phyloP scores from a whole-genome alignment of 2,888 invertebrate species.

The Panzeria rudis region DNA sequence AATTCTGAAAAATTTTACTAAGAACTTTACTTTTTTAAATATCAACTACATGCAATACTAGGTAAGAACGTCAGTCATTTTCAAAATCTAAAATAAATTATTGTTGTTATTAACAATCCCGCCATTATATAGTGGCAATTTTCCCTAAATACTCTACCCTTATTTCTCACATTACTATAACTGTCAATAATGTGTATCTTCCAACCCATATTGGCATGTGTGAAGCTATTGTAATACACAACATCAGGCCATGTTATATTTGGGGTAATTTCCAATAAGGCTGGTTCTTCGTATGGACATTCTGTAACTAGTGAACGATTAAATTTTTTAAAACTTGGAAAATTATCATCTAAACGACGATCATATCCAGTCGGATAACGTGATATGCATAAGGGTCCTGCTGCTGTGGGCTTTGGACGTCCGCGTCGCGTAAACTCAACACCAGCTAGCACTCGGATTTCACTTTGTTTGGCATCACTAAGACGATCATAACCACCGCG shows the following conservation, averaged over 20 bases:
- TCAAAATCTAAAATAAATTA: constrained; percentile 44
- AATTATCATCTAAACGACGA: constrained; percentile 91
- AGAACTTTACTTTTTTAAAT: neutral
- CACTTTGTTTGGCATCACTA: constrained; percentile 88
- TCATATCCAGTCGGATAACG: constrained; percentile 88
- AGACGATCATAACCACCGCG: constrained; percentile 92
- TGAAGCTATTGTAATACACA: constrained; percentile 97
- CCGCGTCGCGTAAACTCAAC: constrained; percentile 93
- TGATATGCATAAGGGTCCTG: constrained; percentile 91
- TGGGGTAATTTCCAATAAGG: constrained; percentile 91
- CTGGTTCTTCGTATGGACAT: constrained; percentile 91
- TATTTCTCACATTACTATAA: constrained; percentile 78
- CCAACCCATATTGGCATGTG: constrained; percentile 97
- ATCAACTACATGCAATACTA: constrained; percentile 11
- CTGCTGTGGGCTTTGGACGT: constrained; percentile 91
- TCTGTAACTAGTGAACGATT: constrained; percentile 89
- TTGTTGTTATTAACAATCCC: constrained; percentile 12
- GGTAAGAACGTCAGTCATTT: constrained; percentile 60
- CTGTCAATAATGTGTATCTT: constrained; percentile 95
- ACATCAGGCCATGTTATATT: constrained; percentile 95
- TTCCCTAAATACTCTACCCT: constrained; percentile 23
- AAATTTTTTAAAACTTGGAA: constrained; percentile 91
- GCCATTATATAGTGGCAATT: constrained; percentile 10
- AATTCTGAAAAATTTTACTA: constrained; percentile 1
- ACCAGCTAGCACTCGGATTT: constrained; percentile 90